A percentile compares a stretch with the other conserved stretches of the same genome.
phyloP scores from a whole-genome alignment of 1,140 invertebrate genomes.

The Sycobia sp. region DNA sequence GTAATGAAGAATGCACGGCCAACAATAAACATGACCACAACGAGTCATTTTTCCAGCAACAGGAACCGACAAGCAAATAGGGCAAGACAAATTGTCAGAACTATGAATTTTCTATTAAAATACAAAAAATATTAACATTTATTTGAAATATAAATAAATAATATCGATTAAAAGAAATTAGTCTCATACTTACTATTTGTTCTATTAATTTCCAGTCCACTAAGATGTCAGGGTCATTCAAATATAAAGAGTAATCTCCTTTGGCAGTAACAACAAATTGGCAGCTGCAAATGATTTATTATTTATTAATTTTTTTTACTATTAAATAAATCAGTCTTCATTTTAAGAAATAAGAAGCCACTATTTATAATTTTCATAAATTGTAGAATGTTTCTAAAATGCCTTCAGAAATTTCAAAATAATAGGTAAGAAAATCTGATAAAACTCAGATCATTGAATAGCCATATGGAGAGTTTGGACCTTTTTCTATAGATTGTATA shows the following conservation, averaged over 20 bases:
- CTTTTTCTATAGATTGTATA: too few species aligned
- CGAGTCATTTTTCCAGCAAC: constrained; percentile 87
- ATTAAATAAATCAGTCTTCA: too few species aligned
- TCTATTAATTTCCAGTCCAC: constrained; percentile 92
- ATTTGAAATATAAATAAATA: background rate
- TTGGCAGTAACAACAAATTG: constrained; percentile 89
- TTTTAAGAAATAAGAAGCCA: too few species aligned
- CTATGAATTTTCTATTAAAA: constrained; percentile 65
- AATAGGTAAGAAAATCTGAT: too few species aligned
- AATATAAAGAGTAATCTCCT: constrained; percentile 78
- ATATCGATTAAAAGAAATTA: background rate
- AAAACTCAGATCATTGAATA: too few species aligned
- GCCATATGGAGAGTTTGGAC: too few species aligned
- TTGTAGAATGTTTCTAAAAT: too few species aligned
- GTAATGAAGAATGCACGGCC: constrained; percentile 94
- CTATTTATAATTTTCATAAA: too few species aligned
- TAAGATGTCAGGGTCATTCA: constrained; percentile 83
- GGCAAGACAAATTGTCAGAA: constrained; percentile 78
- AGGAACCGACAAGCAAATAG: constrained; percentile 87
- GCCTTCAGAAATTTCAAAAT: too few species aligned
- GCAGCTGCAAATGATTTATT: constrained; percentile 73
- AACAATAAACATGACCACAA: constrained; percentile 96
- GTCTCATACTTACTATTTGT: constrained; percentile 77
- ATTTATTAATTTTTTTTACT: too few species aligned
- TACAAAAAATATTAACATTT: background rate